Percentiles rank a stretch among this genome's conserved stretches.
phyloP scores from a whole-genome alignment of 37 sponge, comb jelly and placozoan species.

The Agelas oroides region DNA sequence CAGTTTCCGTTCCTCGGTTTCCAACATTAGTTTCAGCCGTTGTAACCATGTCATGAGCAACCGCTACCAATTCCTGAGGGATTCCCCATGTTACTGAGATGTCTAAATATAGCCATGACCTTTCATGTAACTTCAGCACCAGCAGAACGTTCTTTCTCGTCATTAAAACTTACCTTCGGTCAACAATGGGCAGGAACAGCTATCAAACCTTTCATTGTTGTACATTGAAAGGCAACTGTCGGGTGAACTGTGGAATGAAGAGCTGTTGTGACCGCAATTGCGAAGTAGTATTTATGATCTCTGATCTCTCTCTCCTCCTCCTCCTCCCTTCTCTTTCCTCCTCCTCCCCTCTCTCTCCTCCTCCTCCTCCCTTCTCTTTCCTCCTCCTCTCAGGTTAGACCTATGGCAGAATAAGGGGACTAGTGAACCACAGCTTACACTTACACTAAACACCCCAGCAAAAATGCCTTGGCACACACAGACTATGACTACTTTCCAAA shows the following conservation, averaged over 20 bases:
- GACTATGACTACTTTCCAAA: conserved; percentile 61
- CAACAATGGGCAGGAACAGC: background rate
- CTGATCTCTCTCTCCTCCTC: no score
- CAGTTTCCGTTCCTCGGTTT: background rate
- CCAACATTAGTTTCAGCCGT: background rate
- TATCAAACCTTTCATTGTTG: background rate
- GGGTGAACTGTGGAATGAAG: background rate
- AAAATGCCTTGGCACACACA: conserved; percentile 41
- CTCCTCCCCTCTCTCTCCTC: no score
- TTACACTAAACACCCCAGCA: conserved; percentile 24
- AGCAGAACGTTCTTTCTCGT: conserved; percentile 17
- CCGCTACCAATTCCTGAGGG: background rate
- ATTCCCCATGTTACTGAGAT: background rate
- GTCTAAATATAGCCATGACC: conserved; percentile 16
- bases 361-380: no score
- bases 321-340: no score
- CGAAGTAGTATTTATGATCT: no score
- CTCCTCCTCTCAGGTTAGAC: conserved; percentile 55
- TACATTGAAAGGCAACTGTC: conserved; percentile 28
- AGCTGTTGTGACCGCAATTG: no score
- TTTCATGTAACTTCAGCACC: conserved; percentile 8
- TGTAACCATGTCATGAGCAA: background rate
- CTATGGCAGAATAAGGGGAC: conserved; percentile 51
- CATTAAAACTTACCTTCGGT: conserved; percentile 17
- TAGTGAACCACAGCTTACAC: background rate